phyloP scores from a whole-genome alignment of 2,797 vertebrate genomes.

The Paedocypris micromegethes region DNA sequence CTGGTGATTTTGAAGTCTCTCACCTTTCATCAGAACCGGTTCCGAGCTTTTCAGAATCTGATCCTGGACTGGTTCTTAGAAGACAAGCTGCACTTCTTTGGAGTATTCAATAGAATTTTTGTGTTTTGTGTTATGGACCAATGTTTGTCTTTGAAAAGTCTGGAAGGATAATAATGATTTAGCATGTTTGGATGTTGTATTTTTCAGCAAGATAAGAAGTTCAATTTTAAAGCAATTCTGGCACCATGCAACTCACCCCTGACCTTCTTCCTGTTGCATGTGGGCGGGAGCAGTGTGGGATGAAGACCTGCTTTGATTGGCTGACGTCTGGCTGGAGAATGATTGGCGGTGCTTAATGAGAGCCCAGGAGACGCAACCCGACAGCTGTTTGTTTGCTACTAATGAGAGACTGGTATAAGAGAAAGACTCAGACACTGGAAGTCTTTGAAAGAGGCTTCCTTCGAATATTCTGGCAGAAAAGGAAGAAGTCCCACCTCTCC shows the following conservation, averaged over 20 bases:
- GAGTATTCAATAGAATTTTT: constrained; percentile 7
- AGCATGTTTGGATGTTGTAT: too few species aligned
- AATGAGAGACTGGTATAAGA: constrained; percentile 70
- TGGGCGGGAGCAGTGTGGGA: constrained; percentile 51
- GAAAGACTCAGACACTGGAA: constrained; percentile 62
- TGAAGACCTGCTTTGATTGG: constrained; percentile 68
- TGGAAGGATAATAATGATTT: background rate
- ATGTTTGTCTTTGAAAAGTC: background rate
- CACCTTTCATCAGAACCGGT: constrained; percentile 46
- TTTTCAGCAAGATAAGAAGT: too few species aligned
- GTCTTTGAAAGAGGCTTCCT: constrained; percentile 64
- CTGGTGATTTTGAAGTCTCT: constrained; percentile 47
- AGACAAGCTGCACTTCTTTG: constrained; percentile 1
- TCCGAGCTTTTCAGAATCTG: constrained; percentile 7
- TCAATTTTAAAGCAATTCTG: background rate
- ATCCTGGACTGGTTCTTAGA: background rate
- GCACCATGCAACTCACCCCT: constrained; percentile 31
- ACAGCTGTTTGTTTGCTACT: constrained; percentile 74
- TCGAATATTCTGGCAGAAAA: constrained; percentile 56
- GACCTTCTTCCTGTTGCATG: constrained; percentile 38
- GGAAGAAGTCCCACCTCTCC: constrained; percentile 59
- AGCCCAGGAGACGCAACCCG: constrained; percentile 70
- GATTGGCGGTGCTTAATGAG: constrained; percentile 73
- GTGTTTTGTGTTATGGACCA: background rate
- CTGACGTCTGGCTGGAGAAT: constrained; percentile 56